A percentile compares a stretch with the other conserved stretches of the same genome.
These are phyloP conservation scores for Intellagama lesueurii DNA, from an alignment of 2,797 vertebrate species.

Conservation along the genomic window DNA sequence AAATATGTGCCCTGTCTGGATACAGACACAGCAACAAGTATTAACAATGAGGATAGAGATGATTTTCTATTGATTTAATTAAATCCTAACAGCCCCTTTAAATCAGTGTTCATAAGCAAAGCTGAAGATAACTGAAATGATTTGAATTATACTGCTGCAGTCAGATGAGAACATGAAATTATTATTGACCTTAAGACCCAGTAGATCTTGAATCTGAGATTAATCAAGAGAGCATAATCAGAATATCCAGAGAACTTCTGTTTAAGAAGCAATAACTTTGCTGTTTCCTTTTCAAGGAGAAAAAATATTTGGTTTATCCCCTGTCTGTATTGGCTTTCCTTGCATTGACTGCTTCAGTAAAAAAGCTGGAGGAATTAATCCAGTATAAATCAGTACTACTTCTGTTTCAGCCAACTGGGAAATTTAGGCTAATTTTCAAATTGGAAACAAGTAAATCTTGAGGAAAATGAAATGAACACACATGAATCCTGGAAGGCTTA, in stretches of 20 bases:
- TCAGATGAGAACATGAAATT: conserved; percentile 20
- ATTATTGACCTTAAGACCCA: conserved; percentile 28
- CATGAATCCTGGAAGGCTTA: not conserved
- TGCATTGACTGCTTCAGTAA: not conserved
- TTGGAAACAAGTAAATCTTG: not conserved
- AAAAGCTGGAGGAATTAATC: not conserved
- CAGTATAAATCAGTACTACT: conserved; percentile 5
- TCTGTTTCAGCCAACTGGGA: conserved; percentile 10
- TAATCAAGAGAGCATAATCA: not conserved
- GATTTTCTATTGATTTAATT: conserved; percentile 31
- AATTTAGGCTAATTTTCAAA: conserved; percentile 8
- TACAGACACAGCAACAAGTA: conserved; percentile 2
- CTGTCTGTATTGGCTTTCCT: not conserved
- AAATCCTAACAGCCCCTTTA: not conserved
- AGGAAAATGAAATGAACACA: conserved; percentile 4
- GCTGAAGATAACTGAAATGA: conserved; percentile 21
- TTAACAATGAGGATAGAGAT: not conserved
- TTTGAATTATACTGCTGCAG: not conserved
- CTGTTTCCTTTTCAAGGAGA: not conserved
- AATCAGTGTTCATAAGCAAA: conserved; percentile 8
- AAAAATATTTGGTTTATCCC: conserved; percentile 4
- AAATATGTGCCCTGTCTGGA: conserved; percentile 8
- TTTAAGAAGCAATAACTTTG: conserved; percentile 6
- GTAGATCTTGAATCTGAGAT: not conserved
- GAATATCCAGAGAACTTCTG: accelerated